phyloP scores from a whole-genome alignment of 2,113 vertebrate species.

The Calyptomena viridis region DNA sequence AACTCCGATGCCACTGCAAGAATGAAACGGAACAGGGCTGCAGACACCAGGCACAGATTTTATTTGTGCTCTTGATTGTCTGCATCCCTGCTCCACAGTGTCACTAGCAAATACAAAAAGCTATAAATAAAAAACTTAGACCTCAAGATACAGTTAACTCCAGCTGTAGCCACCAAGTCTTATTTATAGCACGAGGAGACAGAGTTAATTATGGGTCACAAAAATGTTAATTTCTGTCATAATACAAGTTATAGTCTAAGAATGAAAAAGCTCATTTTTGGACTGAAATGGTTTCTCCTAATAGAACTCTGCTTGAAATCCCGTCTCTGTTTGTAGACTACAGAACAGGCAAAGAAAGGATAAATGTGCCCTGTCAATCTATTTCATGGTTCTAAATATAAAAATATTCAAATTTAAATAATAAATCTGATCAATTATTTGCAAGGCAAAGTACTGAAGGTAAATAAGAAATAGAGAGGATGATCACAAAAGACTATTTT shows the following conservation, averaged over 20 bases:
- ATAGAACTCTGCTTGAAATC: neutral
- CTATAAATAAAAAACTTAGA: neutral
- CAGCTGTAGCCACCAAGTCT: neutral
- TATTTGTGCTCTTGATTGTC: neutral
- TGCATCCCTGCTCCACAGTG: neutral
- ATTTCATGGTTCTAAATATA: neutral
- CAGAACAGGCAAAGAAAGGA: neutral
- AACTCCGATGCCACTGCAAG: neutral
- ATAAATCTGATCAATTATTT: neutral
- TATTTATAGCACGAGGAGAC: neutral
- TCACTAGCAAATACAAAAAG: neutral
- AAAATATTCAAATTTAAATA: neutral
- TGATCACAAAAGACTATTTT: neutral
- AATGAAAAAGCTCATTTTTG: neutral
- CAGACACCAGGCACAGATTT: neutral
- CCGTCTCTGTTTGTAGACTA: neutral
- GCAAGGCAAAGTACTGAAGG: neutral
- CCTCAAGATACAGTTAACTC: neutral
- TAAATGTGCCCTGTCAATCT: neutral
- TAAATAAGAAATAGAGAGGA: neutral
- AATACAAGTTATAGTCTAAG: neutral
- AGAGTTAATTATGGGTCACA: neutral
- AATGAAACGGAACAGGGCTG: neutral
- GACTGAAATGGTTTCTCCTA: neutral
- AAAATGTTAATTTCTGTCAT: conserved; percentile 36